phyloP scores from a whole-genome alignment of 2,888 invertebrate species.

The Temnothorax unifasciatus region DNA sequence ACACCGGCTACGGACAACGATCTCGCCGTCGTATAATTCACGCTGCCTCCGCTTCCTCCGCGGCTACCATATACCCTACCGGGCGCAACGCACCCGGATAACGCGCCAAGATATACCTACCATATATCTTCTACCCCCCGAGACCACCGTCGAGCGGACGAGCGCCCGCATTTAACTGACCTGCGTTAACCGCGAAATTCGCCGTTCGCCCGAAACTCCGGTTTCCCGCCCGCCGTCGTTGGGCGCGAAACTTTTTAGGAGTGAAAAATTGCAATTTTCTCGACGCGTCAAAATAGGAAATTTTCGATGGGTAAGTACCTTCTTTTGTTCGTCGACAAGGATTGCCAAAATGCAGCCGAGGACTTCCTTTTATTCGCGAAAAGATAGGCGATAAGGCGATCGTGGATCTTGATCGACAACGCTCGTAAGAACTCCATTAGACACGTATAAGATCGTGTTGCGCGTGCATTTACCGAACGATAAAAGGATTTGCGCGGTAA shows the following conservation, averaged over 20 bases:
- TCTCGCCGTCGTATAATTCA: conserved; percentile 63
- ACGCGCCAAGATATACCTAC: not conserved
- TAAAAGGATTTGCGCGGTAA: not conserved
- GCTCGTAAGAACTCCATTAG: not conserved
- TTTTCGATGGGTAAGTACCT: not conserved
- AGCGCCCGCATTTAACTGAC: not conserved
- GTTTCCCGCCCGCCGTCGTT: not conserved
- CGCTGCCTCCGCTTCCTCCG: not conserved
- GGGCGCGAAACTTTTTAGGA: too few relatives aligned
- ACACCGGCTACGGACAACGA: conserved; percentile 71
- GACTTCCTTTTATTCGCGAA: not conserved
- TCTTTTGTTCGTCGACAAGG: not conserved
- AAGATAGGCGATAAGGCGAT: too few relatives aligned
- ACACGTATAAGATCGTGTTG: not conserved
- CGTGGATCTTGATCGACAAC: not conserved
- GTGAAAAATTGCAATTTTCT: too few relatives aligned
- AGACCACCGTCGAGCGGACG: not conserved
- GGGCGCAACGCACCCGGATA: not conserved
- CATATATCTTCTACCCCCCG: too few relatives aligned
- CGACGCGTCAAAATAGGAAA: too few relatives aligned
- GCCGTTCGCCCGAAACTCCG: too few relatives aligned
- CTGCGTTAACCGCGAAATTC: conserved; percentile 4
- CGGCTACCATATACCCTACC: conserved; percentile 1
- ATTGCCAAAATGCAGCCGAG: not conserved
- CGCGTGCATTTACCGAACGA: not conserved